These are phyloP conservation scores for Rhagium mordax DNA, from an alignment of 2,888 invertebrate species.

Conservation along the genomic window DNA sequence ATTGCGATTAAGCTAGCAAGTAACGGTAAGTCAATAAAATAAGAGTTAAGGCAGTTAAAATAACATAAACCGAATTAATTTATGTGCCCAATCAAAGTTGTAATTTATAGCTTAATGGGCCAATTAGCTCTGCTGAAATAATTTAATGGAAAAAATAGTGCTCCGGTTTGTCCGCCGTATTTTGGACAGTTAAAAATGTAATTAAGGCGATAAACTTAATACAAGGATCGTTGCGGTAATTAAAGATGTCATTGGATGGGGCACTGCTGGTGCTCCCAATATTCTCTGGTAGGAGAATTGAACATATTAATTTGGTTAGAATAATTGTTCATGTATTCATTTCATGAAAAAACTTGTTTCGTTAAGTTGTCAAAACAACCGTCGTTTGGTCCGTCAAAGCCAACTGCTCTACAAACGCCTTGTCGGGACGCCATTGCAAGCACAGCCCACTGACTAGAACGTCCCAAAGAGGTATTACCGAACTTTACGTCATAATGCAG, in stretches of 20 bases:
- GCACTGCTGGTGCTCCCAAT: neutral
- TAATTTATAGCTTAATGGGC: constrained; percentile 18
- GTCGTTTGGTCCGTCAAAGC: too few relatives aligned
- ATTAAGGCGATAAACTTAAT: constrained; percentile 8
- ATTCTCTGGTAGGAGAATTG: neutral
- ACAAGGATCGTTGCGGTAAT: neutral
- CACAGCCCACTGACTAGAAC: too few relatives aligned
- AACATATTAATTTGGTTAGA: too few relatives aligned
- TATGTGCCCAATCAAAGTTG: constrained; percentile 19
- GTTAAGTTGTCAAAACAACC: too few relatives aligned
- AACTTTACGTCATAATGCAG: too few relatives aligned
- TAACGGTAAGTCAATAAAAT: neutral
- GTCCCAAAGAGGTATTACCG: too few relatives aligned
- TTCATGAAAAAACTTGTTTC: too few relatives aligned
- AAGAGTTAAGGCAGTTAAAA: constrained; percentile 19
- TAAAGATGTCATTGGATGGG: neutral
- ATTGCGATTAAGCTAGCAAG: neutral
- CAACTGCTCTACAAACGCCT: too few relatives aligned
- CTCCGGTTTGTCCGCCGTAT: neutral
- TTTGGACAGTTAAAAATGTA: constrained; percentile 8
- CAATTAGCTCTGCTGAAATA: constrained; percentile 14
- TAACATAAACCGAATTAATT: constrained; percentile 15
- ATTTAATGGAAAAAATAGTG: constrained; percentile 15
- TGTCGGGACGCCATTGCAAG: too few relatives aligned
- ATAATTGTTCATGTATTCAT: too few relatives aligned